phyloP scores from a whole-genome alignment of 2,888 invertebrate genomes.

The Drosophila bunnanda region DNA sequence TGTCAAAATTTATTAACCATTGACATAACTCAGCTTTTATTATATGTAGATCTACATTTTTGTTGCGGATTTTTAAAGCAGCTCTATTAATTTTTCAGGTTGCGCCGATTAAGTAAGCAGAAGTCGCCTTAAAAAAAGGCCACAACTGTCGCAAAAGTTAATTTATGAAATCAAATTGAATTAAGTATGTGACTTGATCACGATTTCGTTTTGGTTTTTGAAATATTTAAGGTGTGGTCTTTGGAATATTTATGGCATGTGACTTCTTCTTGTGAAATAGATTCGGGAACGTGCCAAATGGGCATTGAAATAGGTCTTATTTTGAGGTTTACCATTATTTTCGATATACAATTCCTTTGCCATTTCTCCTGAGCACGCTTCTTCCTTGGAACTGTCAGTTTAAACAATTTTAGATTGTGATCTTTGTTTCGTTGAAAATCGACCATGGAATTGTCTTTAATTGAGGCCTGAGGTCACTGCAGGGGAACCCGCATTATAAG shows the following conservation, averaged over 20 bases:
- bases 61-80: conserved; percentile 53
- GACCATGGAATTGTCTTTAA: conserved; percentile 55
- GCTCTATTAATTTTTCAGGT: conserved; percentile 71
- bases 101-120: conserved; percentile 60
- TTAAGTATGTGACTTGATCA: conserved; percentile 35
- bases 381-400: conserved; percentile 60
- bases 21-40: conserved; percentile 61
- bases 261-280: conserved; percentile 33
- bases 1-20: conserved; percentile 55
- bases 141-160: conserved; percentile 60
- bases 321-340: conserved; percentile 19
- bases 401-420: conserved; percentile 25
- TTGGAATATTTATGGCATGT: conserved; percentile 34
- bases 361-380: conserved; percentile 62
- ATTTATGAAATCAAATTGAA: conserved; percentile 59
- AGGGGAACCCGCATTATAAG: conserved; percentile 50
- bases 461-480: conserved; percentile 53
- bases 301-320: neutral
- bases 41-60: conserved; percentile 18
- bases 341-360: neutral
- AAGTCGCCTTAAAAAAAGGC: conserved; percentile 44
- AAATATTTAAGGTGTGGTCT: conserved; percentile 58
- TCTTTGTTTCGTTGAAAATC: conserved; percentile 49
- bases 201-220: conserved; percentile 16
- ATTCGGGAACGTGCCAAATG: conserved; percentile 51